Conservation (phyloP, 2,113 vertebrate species). For the Microcebus murinus region DNA sequence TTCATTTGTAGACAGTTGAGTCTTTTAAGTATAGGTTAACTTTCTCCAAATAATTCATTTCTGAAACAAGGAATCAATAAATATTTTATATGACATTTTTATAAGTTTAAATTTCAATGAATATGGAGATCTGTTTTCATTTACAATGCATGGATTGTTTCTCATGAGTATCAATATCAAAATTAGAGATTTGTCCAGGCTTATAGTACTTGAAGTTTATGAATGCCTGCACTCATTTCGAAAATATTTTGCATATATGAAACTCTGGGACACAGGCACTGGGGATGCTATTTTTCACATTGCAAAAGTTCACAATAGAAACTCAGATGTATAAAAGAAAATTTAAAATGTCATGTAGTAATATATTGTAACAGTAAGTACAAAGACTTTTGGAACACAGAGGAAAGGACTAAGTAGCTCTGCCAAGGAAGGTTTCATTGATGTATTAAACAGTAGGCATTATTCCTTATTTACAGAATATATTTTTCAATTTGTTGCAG, state of each 20-base stretch:
- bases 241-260: not conserved
- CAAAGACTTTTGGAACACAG: not conserved
- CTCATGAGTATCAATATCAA: not conserved
- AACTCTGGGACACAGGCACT: not conserved
- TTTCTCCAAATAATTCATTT: not conserved
- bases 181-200: not conserved
- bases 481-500: not conserved
- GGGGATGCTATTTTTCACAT: not conserved
- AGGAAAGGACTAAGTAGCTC: too few relatives aligned
- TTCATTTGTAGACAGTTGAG: not conserved
- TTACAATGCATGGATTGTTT: not conserved
- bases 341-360: not conserved
- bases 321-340: not conserved
- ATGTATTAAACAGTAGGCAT: not conserved
- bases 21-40: not conserved
- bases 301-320: not conserved
- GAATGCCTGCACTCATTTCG: not conserved
- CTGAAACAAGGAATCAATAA: not conserved
- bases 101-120: not conserved
- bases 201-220: not conserved
- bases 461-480: not conserved
- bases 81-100: not conserved
- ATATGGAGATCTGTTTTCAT: not conserved
- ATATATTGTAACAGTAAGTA: not conserved
- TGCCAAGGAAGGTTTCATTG: not conserved